These are phyloP conservation scores for Catagonus wagneri DNA, from an alignment of 2,113 vertebrate species.

Conservation along the genomic window DNA sequence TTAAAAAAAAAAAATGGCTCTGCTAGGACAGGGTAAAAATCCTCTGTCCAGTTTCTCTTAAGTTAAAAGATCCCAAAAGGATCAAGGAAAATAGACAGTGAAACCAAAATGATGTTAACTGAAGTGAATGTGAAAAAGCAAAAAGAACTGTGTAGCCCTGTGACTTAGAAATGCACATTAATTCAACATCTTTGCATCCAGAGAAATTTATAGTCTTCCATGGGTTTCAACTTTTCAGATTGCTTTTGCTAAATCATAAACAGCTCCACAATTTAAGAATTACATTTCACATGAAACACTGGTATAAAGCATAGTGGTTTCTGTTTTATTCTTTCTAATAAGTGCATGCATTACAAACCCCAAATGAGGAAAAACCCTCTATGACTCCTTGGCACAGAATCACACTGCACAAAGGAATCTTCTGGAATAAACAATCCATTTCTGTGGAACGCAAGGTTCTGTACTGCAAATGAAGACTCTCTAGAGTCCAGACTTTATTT, in stretches of 20 bases:
- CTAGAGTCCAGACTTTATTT: conserved; percentile 62
- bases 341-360: not conserved
- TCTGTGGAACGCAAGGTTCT: not conserved
- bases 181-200: not conserved
- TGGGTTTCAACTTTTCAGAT: not conserved
- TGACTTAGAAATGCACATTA: not conserved
- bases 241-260: conserved; percentile 11
- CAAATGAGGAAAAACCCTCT: not conserved
- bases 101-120: not conserved
- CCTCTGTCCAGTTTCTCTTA: not conserved
- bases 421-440: conserved; percentile 40
- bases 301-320: not conserved
- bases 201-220: not conserved
- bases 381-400: conserved; percentile 16
- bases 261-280: not conserved
- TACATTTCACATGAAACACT: not conserved
- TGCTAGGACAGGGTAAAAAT: not conserved
- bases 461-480: conserved; percentile 24
- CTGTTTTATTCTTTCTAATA: not conserved
- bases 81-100: not conserved
- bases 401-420: not conserved
- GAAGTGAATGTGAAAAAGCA: conserved; percentile 26
- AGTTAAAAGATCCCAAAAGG: not conserved
- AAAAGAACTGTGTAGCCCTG: not conserved
- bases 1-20: not conserved